Percentiles rank a stretch among this genome's conserved stretches.
Evolutionary conservation across 1,140 invertebrate species (phyloP).

Genomic region (Drosophila teissieri): DNA sequence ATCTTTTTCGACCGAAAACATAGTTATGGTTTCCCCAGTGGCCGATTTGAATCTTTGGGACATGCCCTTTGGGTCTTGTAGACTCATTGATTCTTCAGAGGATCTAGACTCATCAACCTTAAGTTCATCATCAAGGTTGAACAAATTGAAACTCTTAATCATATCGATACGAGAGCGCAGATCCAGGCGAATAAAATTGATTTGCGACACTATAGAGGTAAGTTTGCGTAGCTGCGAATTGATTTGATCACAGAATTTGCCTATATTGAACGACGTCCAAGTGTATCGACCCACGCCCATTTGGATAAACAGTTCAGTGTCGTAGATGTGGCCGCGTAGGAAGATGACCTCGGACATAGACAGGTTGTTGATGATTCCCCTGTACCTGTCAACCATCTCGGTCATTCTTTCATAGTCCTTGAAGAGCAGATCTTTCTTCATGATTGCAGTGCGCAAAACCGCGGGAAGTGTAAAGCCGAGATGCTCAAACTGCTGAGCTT

Average conservation of each 20-base stretch:
- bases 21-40: slow-evolving; percentile 38
- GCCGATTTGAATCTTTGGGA: slow-evolving; percentile 30
- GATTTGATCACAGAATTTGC: slow-evolving; percentile 89
- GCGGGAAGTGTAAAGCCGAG: slow-evolving; percentile 88
- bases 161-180: slow-evolving; percentile 87
- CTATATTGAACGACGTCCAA: slow-evolving; percentile 93
- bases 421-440: slow-evolving; percentile 86
- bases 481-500: slow-evolving; percentile 90
- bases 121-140: slow-evolving; percentile 81
- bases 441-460: slow-evolving; percentile 79
- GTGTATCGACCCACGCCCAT: slow-evolving; percentile 92
- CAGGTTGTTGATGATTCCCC: slow-evolving; percentile 86
- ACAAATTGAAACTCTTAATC: slow-evolving; percentile 87
- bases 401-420: slow-evolving; percentile 87
- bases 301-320: slow-evolving; percentile 91
- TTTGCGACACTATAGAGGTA: slow-evolving; percentile 88
- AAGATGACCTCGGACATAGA: slow-evolving; percentile 88
- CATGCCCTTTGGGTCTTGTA: background rate
- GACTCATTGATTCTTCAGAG: background rate
- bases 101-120: background rate
- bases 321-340: slow-evolving; percentile 88
- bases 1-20: slow-evolving; percentile 34
- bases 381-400: slow-evolving; percentile 88
- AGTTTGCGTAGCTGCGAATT: slow-evolving; percentile 86
- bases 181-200: slow-evolving; percentile 91